These are phyloP conservation scores for Zelostemma sp. DNA, from an alignment of 1,140 invertebrate species.

Conservation along the genomic window DNA sequence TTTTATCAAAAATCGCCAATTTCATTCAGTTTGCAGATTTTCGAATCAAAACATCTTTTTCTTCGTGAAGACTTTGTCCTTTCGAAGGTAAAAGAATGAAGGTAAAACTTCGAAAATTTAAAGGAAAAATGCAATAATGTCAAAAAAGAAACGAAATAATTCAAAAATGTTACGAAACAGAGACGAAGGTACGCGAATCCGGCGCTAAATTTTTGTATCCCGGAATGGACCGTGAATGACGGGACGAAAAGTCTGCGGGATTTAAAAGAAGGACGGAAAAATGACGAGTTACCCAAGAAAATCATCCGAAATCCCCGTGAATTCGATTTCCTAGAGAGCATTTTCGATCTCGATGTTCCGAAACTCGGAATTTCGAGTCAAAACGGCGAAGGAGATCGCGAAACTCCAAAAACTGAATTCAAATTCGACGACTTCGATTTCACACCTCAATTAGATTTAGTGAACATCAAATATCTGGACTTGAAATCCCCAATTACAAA, in stretches of 20 bases:
- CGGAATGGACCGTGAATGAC: background rate
- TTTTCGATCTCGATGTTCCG: background rate
- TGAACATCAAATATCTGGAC: constrained; percentile 5
- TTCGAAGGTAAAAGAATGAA: constrained; percentile 66
- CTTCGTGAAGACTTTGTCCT: constrained; percentile 7
- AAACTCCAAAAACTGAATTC: background rate
- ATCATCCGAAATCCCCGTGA: background rate
- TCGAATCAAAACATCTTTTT: background rate
- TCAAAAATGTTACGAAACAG: background rate
- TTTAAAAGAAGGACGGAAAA: constrained; percentile 11
- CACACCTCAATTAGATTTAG: constrained; percentile 5
- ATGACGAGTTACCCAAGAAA: background rate
- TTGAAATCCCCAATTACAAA: background rate
- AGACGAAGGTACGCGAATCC: no score
- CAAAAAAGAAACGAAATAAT: background rate
- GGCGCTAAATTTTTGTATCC: background rate
- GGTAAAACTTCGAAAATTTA: constrained; percentile 49
- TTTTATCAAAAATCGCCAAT: background rate
- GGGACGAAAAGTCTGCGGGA: background rate
- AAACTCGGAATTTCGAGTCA: background rate
- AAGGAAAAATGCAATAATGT: constrained; percentile 2
- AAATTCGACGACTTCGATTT: constrained; percentile 13
- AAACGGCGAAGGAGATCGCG: background rate
- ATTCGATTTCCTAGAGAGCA: background rate
- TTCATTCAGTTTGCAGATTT: background rate